Base-by-base conservation (phyloP, 2,797 vertebrate species). In the Gymnothorax reevesii region DNA sequence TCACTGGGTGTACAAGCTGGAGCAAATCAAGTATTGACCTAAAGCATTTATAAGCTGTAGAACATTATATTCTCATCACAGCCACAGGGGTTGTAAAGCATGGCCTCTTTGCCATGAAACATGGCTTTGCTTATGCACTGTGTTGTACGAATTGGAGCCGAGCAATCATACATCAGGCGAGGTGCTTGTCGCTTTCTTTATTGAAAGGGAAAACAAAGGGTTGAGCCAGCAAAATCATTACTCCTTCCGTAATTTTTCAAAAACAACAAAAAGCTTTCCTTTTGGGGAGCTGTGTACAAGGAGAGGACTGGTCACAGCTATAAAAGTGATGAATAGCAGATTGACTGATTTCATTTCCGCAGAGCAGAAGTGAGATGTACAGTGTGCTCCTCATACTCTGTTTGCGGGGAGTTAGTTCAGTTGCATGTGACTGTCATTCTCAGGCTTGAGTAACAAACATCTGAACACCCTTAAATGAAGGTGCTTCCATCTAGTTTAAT, bases 191-290 rank as follows among this genome's bases (percentile, higher is more conserved):
- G 95, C 96, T 97, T 93, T 96, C 96, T 98, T 99, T 98, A 98
- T 98, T 98, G 98, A 98, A 97, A 97, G 97, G 96, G 96, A 98
- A 99, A 99, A 98, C 98, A 99, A 98, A 98, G 97, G 97, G 95
- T 97, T 98, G 97, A 98, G 97, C 95, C 94, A 93, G 89, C 96
- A 97, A 97, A 98, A 97, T 98, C 97, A 98, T 98, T 99, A 98
- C 96, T 97, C 97, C 96, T 96, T 95, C 89, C 93, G 96, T 96
- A 92, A 98, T 98, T 98, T 98, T 98, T 99, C 97, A 99, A 93
- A 95, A 91, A 91, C 92, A 95, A 93, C 96, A 97, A 97, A 97
- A 97, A 98, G 97, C 96, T 97, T 98, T 97, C 97, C 97, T 97
- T 97, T 97, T 96, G 92, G 92, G 94, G 95, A 96, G 94, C 94